Evolutionary conservation across 2,113 vertebrate genomes (phyloP).

Genomic region (Epinephelus cyanopodus): DNA sequence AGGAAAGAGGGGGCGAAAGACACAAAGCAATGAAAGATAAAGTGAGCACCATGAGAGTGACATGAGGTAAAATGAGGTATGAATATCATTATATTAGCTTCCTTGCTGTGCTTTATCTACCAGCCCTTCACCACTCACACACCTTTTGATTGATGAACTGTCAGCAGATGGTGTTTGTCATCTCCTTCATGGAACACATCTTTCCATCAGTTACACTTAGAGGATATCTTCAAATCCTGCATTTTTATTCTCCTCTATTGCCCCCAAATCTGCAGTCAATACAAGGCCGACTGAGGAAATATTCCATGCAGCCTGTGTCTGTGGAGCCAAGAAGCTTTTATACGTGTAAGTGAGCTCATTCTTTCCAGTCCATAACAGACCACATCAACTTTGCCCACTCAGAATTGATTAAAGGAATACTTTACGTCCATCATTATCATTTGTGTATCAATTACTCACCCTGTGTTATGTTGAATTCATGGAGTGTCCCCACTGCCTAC

Average conservation of each 20-base stretch:
- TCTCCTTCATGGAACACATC: conserved; percentile 49
- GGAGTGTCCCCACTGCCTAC: too few species aligned
- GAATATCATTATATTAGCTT: conserved; percentile 2
- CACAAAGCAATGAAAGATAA: conserved; percentile 9
- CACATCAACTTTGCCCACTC: neutral
- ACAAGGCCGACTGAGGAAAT: too few species aligned
- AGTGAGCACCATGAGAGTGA: neutral
- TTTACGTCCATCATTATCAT: too few species aligned
- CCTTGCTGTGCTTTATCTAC: neutral
- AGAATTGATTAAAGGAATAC: too few species aligned
- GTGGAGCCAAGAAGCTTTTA: neutral
- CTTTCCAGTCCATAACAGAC: neutral
- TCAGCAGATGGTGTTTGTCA: conserved; percentile 56
- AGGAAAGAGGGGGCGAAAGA: neutral
- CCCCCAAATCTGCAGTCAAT: neutral
- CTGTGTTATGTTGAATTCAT: too few species aligned
- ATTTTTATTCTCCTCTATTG: conserved; percentile 17
- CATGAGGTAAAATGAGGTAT: conserved; percentile 21
- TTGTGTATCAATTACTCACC: too few species aligned
- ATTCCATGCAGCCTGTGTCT: neutral
- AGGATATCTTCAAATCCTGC: conserved; percentile 27
- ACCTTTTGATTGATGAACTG: conserved; percentile 52
- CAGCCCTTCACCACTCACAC: conserved; percentile 21
- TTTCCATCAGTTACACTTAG: conserved; percentile 49
- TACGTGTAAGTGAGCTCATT: neutral